Conservation (phyloP, 2,888 invertebrate species). For the Acleris laterana region DNA sequence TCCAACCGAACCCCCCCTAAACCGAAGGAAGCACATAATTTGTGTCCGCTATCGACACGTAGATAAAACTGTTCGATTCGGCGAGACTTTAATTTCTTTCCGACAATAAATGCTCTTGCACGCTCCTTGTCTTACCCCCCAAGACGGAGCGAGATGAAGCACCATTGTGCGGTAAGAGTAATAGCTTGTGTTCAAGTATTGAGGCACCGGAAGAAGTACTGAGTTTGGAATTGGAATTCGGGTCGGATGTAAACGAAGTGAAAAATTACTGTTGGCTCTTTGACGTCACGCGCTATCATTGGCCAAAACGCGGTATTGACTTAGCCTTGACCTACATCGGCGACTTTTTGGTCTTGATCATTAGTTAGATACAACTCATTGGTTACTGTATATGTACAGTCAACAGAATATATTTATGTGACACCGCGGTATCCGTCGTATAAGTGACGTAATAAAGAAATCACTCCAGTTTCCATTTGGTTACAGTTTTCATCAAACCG, state of each 20-base stretch:
- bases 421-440: too few species aligned
- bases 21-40: slow-evolving; percentile 79
- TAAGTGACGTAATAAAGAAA: too few species aligned
- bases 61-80: slow-evolving; percentile 82
- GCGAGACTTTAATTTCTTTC: slow-evolving; percentile 81
- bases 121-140: slow-evolving; percentile 55
- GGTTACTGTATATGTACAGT: too few species aligned
- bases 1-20: slow-evolving; percentile 47
- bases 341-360: too few species aligned
- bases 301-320: too few species aligned
- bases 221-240: slow-evolving; percentile 35
- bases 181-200: slow-evolving; percentile 38
- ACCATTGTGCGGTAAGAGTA: slow-evolving; percentile 42
- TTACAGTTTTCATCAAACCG: too few species aligned
- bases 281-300: neutral
- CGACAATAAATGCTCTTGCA: slow-evolving; percentile 72
- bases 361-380: too few species aligned
- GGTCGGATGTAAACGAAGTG: slow-evolving; percentile 21
- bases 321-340: too few species aligned
- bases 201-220: slow-evolving; percentile 36
- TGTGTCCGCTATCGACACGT: slow-evolving; percentile 82
- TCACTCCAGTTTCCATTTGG: too few species aligned
- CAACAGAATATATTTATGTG: too few species aligned
- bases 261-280: slow-evolving; percentile 13
- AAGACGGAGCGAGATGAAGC: slow-evolving; percentile 52